A percentile compares a stretch with the other conserved stretches of the same genome.
These are phyloP conservation scores for Meteorus sp. DNA, from an alignment of 1,140 invertebrate species.

Conservation along the genomic window DNA sequence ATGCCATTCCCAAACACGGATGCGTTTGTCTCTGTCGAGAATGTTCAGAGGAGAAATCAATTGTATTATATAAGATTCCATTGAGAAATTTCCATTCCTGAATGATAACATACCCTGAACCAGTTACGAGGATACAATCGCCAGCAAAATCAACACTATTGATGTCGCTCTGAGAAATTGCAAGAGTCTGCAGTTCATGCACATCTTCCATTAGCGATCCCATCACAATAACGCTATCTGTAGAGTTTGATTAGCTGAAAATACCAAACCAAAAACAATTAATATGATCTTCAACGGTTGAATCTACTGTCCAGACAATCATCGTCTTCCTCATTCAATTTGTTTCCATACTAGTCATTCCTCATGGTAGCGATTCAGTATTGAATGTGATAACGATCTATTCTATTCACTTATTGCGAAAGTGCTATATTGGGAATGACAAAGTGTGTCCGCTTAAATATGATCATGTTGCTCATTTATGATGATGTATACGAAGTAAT, in stretches of 20 bases:
- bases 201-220: slow-evolving; percentile 38
- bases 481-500: too few species aligned
- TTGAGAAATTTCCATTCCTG: neutral
- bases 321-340: too few species aligned
- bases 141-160: slow-evolving; percentile 67
- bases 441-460: too few species aligned
- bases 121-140: slow-evolving; percentile 64
- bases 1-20: slow-evolving; percentile 67
- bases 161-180: slow-evolving; percentile 67
- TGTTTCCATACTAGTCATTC: too few species aligned
- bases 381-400: too few species aligned
- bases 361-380: too few species aligned
- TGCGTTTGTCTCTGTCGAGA: slow-evolving; percentile 65
- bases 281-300: too few species aligned
- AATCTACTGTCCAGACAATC: too few species aligned
- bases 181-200: slow-evolving; percentile 60
- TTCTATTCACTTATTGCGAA: too few species aligned
- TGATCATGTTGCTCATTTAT: too few species aligned
- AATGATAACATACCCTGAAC: slow-evolving; percentile 61
- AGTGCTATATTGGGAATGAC: too few species aligned
- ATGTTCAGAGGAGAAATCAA: slow-evolving; percentile 13
- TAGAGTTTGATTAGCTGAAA: neutral
- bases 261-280: too few species aligned
- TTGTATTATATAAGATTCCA: slow-evolving; percentile 9
- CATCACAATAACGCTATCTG: neutral